Conservation (phyloP, 2,113 vertebrate genomes). For the Mesoclemmys tuberculata region DNA sequence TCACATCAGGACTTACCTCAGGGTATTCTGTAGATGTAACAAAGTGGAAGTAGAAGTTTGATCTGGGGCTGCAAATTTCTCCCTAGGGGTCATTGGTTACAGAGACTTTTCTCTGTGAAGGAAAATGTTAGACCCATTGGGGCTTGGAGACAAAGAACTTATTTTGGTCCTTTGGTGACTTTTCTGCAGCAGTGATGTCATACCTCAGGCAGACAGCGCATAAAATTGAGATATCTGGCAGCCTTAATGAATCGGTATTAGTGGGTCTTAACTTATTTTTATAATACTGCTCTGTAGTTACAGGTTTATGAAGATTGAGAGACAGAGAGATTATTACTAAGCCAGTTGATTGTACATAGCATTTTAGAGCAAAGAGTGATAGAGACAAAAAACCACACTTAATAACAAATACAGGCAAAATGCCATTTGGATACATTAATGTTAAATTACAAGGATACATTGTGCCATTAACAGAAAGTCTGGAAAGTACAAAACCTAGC, state of each 20-base stretch:
- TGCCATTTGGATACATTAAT: accelerated
- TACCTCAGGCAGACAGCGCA: accelerated
- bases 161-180: neutral
- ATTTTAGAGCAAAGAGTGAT: neutral
- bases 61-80: neutral
- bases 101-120: neutral
- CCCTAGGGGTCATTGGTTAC: neutral
- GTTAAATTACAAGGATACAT: neutral
- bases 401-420: neutral
- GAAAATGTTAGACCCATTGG: neutral
- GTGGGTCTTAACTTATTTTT: neutral
- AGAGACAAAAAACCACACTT: accelerated
- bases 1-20: neutral
- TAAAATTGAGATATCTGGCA: neutral
- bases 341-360: neutral
- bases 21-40: neutral
- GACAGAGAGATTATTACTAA: no score
- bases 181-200: neutral
- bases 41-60: neutral
- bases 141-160: no score
- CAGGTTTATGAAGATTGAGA: neutral
- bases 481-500: neutral
- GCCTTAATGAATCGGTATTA: accelerated
- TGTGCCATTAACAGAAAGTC: accelerated
- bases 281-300: neutral